A percentile compares a stretch with the other conserved stretches of the same genome.
These are phyloP conservation scores for Bubalus kerabau DNA, from an alignment of 2,113 vertebrate species.

Conservation along the genomic window DNA sequence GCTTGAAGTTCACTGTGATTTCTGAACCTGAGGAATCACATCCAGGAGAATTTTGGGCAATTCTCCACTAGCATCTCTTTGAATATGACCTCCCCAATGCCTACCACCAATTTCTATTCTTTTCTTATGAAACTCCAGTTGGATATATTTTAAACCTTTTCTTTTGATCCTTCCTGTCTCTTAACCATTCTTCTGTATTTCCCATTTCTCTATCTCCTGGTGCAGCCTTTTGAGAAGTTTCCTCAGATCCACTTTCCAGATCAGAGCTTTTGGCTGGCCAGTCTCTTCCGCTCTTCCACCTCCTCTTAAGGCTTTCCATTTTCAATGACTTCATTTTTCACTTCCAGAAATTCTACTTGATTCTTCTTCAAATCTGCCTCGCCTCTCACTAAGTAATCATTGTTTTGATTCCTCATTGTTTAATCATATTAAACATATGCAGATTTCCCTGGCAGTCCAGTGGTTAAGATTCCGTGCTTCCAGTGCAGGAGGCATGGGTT, in stretches of 20 bases:
- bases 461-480: background rate
- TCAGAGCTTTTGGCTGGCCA: background rate
- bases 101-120: background rate
- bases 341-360: background rate
- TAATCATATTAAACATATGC: background rate
- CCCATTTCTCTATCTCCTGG: background rate
- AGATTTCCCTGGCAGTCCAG: background rate
- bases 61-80: background rate
- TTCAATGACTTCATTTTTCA: background rate
- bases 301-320: background rate
- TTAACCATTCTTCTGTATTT: background rate
- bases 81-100: background rate
- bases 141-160: background rate
- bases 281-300: background rate
- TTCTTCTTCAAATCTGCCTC: background rate
- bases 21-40: background rate
- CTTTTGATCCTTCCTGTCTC: background rate
- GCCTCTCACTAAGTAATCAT: background rate
- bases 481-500: background rate
- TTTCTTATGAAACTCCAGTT: background rate
- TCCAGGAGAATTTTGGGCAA: background rate
- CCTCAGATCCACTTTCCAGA: background rate
- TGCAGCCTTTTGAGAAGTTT: background rate
- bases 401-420: background rate
- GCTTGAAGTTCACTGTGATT: background rate